Evolutionary conservation across 2,888 invertebrate genomes (phyloP).

Genomic region (Drosophila anomelani): DNA sequence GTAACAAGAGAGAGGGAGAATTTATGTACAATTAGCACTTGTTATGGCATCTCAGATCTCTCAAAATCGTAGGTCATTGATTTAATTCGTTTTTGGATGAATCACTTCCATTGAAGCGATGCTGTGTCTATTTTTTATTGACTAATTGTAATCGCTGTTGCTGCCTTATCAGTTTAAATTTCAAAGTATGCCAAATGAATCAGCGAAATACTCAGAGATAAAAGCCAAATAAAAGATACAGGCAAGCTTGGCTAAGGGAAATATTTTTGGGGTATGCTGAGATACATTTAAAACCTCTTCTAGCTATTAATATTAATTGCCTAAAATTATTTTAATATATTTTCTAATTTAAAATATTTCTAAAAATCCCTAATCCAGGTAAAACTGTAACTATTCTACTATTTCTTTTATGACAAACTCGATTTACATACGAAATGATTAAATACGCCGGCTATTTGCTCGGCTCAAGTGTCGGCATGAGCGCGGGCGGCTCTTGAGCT

Average conservation of each 20-base stretch:
- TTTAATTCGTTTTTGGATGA: slow-evolving; percentile 25
- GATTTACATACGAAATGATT: slow-evolving; percentile 75
- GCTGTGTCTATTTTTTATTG: slow-evolving; percentile 5
- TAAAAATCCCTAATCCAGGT: background rate
- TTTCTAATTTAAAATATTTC: background rate
- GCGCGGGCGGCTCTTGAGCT: slow-evolving; percentile 28
- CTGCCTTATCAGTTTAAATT: slow-evolving; percentile 54
- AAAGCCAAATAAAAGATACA: background rate
- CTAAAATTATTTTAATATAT: background rate
- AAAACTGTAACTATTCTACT: slow-evolving; percentile 21
- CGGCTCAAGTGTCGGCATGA: background rate
- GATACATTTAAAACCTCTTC: background rate
- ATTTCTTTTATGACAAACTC: slow-evolving; percentile 66
- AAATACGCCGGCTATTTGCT: slow-evolving; percentile 61
- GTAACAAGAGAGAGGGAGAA: background rate
- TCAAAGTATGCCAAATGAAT: slow-evolving; percentile 28
- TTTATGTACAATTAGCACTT: slow-evolving; percentile 21
- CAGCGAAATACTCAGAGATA: slow-evolving; percentile 10
- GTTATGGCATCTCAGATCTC: slow-evolving; percentile 3
- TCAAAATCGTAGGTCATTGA: slow-evolving; percentile 20
- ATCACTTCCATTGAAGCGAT: slow-evolving; percentile 13
- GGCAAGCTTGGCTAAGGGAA: background rate
- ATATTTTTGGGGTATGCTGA: background rate
- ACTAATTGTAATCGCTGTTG: background rate
- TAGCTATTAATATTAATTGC: background rate